These are phyloP conservation scores for Altica lythri DNA, from an alignment of 2,888 invertebrate species.

Conservation along the genomic window DNA sequence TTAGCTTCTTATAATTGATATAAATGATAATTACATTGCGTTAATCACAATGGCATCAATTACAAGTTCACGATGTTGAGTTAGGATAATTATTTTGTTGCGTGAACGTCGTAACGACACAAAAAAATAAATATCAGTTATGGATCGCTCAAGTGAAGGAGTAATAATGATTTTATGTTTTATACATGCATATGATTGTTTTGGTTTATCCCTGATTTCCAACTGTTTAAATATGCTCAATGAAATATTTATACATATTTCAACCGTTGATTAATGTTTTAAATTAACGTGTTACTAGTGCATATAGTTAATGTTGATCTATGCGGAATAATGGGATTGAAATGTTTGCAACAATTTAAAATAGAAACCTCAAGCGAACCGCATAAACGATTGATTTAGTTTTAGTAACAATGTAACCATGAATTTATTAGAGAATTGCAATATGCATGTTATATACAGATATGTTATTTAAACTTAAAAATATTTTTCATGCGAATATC, in stretches of 20 bases:
- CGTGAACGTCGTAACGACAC: background rate
- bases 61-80: background rate
- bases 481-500: too few species aligned
- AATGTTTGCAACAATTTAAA: background rate
- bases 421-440: too few species aligned
- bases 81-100: conserved; percentile 10
- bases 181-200: conserved; percentile 12
- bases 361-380: background rate
- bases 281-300: conserved; percentile 6
- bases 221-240: conserved; percentile 9
- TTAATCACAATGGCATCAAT: background rate
- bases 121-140: background rate
- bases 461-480: too few species aligned
- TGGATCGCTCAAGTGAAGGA: background rate
- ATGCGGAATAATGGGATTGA: background rate
- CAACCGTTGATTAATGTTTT: conserved; percentile 8
- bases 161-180: conserved; percentile 17
- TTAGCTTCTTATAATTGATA: too few species aligned
- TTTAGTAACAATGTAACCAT: too few species aligned
- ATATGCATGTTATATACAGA: too few species aligned
- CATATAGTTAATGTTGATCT: background rate
- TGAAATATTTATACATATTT: conserved; percentile 13
- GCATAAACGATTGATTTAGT: background rate
- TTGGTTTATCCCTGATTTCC: conserved; percentile 17
- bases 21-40: background rate